Percentiles rank a stretch among this genome's conserved stretches.
phyloP scores from a whole-genome alignment of 64 coral and sea anemone species.

The Montipora sp. region DNA sequence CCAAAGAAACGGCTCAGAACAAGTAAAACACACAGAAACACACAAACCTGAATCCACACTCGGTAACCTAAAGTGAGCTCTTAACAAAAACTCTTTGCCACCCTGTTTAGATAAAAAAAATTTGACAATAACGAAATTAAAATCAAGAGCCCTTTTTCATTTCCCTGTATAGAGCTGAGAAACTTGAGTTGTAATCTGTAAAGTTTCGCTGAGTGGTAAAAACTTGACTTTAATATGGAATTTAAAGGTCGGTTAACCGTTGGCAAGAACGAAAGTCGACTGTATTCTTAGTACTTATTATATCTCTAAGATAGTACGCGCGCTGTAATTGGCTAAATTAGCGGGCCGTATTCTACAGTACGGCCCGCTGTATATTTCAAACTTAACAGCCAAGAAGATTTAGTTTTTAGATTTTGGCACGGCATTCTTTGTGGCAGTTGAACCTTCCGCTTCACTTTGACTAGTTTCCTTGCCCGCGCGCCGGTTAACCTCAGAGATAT shows the following conservation, averaged over 20 bases:
- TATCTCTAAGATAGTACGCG: no score
- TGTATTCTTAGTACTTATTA: no score
- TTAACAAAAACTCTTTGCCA: conserved; percentile 97
- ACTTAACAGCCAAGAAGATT: no score
- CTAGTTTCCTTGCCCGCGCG: no score
- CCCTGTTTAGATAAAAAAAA: conserved; percentile 57
- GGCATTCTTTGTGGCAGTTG: no score
- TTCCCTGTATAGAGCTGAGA: not conserved
- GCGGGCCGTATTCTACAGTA: no score
- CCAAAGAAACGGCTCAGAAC: not conserved
- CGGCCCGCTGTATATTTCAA: no score
- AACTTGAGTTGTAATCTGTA: not conserved
- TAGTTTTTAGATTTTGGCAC: no score
- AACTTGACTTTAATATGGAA: not conserved
- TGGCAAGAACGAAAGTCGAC: not conserved
- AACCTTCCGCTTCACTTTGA: no score
- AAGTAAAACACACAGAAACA: not conserved
- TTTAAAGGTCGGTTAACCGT: not conserved
- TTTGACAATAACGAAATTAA: not conserved
- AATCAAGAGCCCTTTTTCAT: no score
- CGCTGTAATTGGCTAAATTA: no score
- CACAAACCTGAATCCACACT: conserved; percentile 94
- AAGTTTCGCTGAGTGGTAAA: not conserved
- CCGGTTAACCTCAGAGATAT: no score
- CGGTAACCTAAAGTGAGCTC: conserved; percentile 96